These are phyloP conservation scores for Plebejus argus DNA, from an alignment of 2,888 invertebrate genomes.

Conservation along the genomic window DNA sequence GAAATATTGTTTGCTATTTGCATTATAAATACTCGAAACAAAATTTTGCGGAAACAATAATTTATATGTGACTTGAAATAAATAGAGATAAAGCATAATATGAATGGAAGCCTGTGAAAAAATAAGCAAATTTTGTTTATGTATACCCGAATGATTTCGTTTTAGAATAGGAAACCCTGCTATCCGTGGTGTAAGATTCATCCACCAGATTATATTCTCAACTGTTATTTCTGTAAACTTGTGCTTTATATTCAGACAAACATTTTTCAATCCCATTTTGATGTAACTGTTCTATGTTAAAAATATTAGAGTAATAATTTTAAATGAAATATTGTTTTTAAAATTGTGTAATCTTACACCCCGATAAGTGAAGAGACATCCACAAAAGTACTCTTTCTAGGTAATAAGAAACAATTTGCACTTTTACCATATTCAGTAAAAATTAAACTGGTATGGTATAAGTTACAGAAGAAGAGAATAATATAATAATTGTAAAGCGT, in stretches of 20 bases:
- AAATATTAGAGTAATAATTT: background rate
- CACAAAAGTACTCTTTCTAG: background rate
- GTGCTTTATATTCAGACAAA: background rate
- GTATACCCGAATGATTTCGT: background rate
- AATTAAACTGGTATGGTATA: background rate
- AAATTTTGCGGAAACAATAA: background rate
- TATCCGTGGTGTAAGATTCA: constrained; percentile 14
- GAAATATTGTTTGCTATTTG: too few species aligned
- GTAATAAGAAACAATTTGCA: background rate
- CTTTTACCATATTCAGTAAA: background rate
- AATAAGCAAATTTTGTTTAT: background rate
- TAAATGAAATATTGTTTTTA: background rate
- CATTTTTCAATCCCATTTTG: background rate
- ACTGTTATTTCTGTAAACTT: constrained; percentile 14
- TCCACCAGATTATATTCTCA: constrained; percentile 28
- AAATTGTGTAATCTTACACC: background rate
- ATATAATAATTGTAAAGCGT: background rate
- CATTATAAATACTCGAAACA: background rate
- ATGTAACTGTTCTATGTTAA: background rate
- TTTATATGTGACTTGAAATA: background rate
- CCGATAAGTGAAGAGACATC: background rate
- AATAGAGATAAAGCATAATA: background rate
- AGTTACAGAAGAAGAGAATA: background rate
- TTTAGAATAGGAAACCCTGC: constrained; percentile 18
- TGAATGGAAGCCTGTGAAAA: background rate